Base-by-base conservation (phyloP, 2,888 invertebrate species). In the Phrixothrix hirtus region DNA sequence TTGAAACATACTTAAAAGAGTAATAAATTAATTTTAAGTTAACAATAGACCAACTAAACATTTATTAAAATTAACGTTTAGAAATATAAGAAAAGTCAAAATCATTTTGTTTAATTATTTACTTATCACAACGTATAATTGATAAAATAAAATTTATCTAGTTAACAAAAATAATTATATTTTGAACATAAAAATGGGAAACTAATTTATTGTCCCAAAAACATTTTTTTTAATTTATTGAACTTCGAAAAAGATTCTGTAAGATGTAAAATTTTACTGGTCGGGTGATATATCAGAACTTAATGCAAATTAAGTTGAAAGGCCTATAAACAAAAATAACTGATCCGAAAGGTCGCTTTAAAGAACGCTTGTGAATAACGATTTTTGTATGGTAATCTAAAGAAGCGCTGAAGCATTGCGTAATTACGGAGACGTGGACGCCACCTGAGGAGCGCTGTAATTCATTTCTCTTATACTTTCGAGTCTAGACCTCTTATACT, bases 351-450 rank as follows among this genome's bases (percentile, higher is more conserved):
- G 41, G 41, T 41, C 41, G 41, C 41, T 29, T 41, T 41, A 30
- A 34, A 35, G 37, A 37, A 32, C 32, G 38, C n/a, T 31, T 46
- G 48, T 35, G 43, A 36, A 43, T 43, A 50, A 50, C 37, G 43
- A 50, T 50, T 50, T 50, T 50, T 43, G 12, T 50, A 50, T 43
- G 50, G 41, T 50, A 50, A 50, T 50, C 43, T 43, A 43, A 43
- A 43, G 42, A 42, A 50, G 50, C 50, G 31, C 50, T 43, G 42
- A 50, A 43, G 43, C 42, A 50, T 50, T 50, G 50, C 43, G 43
- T 50, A 50, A 50, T 50, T 43, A 43, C 36, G 35, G 29, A 43
- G 50, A 50, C 43, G 47, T 47, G 43, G 50, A 50, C 43, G 37
- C 50, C 50, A 50, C 50, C 50, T 50, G 50, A 37, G 43, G 36